Base-by-base conservation (phyloP, 2,797 vertebrate species). In the Spatula clypeata region DNA sequence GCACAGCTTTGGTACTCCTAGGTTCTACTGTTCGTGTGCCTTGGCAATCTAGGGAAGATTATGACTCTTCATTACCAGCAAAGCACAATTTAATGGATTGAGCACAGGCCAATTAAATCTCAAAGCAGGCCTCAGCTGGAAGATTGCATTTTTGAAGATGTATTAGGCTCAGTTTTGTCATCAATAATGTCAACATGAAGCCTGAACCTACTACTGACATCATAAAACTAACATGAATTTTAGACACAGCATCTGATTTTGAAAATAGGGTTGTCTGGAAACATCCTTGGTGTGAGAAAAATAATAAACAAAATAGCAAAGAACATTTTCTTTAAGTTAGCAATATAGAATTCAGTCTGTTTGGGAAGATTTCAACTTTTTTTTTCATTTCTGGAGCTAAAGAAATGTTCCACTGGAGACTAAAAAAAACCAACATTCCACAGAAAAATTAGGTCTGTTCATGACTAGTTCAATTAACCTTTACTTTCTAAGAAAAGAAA, bases 381-480 rank as follows among this genome's bases (percentile, higher is more conserved):
- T 62, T 62, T 32, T 18, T n/a, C 5, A 14, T 32, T 75, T 53
- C 9, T 70, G 36, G 27, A 64, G 36, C 5, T 5, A n/a, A 20
- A 32, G 6, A 65, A 29, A 44, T 58, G 7, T 51, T 83, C 12
- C 16, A 23, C 15, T 14, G 18, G n/a, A 80, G 1, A 4, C 24
- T 45, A 73, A 91, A 53, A 38, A 4, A 0, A 0, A 0, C 0
- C 24, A 71, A 1, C 7, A 2, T 51, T 60, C 49, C 58, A 5
- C 11, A 51, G 55, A 19, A 69, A 79, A 44, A 60, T n/a, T 31
- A 65, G 47, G 12, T 11, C 12, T 55, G 24, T 54, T 82, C n/a
- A 45, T 34, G 8, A 29, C 62, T 34, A 40, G 18, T 44, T 73
- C 36, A 57, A 14, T 34, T 66, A 61, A 27, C 34, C 3, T 18